These are phyloP conservation scores for Sibirionetta formosa DNA, from an alignment of 2,797 vertebrate species.

Conservation along the genomic window DNA sequence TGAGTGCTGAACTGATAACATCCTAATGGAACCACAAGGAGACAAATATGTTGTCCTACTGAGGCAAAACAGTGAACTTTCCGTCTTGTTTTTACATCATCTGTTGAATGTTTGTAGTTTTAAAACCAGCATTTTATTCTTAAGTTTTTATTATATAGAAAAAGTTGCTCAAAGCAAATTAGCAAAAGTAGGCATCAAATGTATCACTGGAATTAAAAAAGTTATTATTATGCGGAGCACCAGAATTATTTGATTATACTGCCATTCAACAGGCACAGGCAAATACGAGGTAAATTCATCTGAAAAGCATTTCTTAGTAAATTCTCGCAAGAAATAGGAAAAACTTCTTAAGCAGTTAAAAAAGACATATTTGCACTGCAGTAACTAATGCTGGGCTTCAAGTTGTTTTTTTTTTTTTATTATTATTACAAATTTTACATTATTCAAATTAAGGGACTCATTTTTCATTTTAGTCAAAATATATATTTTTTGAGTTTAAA, in stretches of 20 bases:
- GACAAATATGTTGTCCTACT: neutral
- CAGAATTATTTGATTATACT: neutral
- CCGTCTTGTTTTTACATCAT: neutral
- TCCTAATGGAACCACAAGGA: neutral
- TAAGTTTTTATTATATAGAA: neutral
- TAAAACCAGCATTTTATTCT: neutral
- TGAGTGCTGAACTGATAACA: neutral
- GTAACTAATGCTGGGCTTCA: neutral
- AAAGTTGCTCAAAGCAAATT: neutral
- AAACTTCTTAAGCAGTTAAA: neutral
- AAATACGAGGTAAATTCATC: neutral
- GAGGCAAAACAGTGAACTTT: neutral
- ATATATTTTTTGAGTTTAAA: neutral
- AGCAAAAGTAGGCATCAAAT: neutral
- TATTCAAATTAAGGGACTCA: neutral
- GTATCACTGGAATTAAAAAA: neutral
- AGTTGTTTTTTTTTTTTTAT: neutral
- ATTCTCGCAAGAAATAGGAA: neutral
- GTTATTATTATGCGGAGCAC: neutral
- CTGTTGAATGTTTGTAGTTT: neutral
- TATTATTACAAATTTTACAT: neutral
- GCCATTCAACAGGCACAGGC: neutral
- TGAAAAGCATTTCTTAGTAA: neutral
- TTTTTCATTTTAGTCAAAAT: neutral
- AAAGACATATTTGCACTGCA: neutral